A percentile compares a stretch with the other conserved stretches of the same genome.
Conservation (phyloP, 1,140 invertebrate genomes). For the Zaprionus vittiger region DNA sequence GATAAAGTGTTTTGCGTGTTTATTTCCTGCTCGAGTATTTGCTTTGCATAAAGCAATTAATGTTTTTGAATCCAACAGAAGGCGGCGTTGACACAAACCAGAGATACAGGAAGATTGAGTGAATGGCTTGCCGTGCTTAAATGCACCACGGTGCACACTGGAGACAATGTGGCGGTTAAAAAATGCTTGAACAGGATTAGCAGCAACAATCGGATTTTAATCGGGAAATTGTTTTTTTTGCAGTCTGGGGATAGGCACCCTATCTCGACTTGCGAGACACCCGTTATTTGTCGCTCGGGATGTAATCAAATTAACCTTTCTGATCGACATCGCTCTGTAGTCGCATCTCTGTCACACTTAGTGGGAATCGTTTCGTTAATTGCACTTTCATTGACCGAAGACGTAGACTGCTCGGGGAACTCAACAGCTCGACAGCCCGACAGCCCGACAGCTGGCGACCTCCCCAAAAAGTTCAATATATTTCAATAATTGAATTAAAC, state of each 20-base stretch:
- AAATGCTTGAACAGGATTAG: background rate
- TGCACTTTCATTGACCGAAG: slow-evolving; percentile 70
- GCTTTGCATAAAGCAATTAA: slow-evolving; percentile 58
- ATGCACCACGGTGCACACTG: slow-evolving; percentile 48
- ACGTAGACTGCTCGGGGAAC: background rate
- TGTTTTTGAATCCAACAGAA: slow-evolving; percentile 34
- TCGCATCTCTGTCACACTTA: slow-evolving; percentile 40
- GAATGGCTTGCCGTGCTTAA: slow-evolving; percentile 46
- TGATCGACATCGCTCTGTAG: slow-evolving; percentile 10
- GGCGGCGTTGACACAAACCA: slow-evolving; percentile 33
- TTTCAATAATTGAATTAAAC: slow-evolving; percentile 77
- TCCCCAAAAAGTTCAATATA: slow-evolving; percentile 70
- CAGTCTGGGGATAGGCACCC: slow-evolving; percentile 25
- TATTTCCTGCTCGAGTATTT: slow-evolving; percentile 64
- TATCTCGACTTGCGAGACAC: slow-evolving; percentile 22
- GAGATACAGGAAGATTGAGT: slow-evolving; percentile 8
- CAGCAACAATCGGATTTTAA: slow-evolving; percentile 5
- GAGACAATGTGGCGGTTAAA: background rate
- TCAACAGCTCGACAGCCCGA: background rate
- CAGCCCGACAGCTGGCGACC: slow-evolving; percentile 17
- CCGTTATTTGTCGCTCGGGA: slow-evolving; percentile 20
- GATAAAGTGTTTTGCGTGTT: slow-evolving; percentile 58
- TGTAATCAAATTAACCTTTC: slow-evolving; percentile 78
- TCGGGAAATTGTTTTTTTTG: slow-evolving; percentile 1
- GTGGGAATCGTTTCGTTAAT: slow-evolving; percentile 64